These are phyloP conservation scores for Acrossocheilus fasciatus DNA, from an alignment of 2,797 vertebrate species.

Conservation along the genomic window DNA sequence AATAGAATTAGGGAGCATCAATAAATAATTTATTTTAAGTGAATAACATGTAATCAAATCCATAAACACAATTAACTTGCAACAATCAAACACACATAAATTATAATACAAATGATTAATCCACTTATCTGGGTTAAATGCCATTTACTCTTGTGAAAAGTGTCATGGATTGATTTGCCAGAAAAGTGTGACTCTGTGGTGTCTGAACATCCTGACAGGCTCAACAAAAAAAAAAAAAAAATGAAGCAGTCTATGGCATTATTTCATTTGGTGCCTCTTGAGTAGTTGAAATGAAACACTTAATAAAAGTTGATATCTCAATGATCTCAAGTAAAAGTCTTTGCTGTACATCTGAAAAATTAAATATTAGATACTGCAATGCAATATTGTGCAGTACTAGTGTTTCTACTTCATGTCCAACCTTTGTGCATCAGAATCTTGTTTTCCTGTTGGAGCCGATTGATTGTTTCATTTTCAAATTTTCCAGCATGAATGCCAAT, in stretches of 20 bases:
- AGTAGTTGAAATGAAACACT: not conserved
- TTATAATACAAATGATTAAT: not conserved
- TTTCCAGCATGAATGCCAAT: not conserved
- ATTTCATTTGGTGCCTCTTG: no score
- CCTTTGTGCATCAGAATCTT: not conserved
- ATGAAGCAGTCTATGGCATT: not conserved
- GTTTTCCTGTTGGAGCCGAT: conserved; percentile 11
- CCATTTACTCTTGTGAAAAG: not conserved
- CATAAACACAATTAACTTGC: not conserved
- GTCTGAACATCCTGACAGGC: not conserved
- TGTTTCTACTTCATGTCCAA: not conserved
- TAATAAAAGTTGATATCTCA: not conserved
- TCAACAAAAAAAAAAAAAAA: not conserved
- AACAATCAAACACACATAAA: not conserved
- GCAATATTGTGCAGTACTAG: not conserved
- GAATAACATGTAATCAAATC: not conserved
- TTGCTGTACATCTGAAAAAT: not conserved
- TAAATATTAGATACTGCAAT: not conserved
- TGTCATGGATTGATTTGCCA: not conserved
- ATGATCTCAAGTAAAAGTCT: not conserved
- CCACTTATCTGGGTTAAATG: not conserved
- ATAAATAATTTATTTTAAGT: not conserved
- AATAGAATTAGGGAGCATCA: not conserved
- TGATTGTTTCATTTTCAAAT: not conserved
- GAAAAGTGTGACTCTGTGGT: not conserved